phyloP scores from a whole-genome alignment of 2,113 vertebrate genomes.

The Thunnus thynnus region DNA sequence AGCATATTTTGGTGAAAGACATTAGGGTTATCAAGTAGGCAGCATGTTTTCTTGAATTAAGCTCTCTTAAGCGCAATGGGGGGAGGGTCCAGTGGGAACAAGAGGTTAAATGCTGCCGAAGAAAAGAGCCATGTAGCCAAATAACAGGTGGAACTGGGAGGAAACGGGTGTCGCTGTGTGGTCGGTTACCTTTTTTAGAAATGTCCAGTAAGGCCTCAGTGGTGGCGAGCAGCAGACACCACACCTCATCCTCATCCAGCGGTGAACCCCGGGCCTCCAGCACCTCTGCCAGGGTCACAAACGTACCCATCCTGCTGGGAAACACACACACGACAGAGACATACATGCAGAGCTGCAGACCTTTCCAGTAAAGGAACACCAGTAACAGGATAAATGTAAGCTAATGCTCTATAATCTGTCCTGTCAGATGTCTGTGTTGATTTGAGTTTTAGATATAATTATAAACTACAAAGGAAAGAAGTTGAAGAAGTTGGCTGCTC shows the following conservation, averaged over 20 bases:
- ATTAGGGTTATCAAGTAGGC: too few species aligned
- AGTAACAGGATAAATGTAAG: too few species aligned
- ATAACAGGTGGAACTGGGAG: not conserved
- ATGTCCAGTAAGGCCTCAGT: slow-evolving; percentile 86
- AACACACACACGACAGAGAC: not conserved
- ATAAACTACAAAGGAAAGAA: too few species aligned
- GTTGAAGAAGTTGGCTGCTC: too few species aligned
- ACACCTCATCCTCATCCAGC: slow-evolving; percentile 91
- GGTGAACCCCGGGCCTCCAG: slow-evolving; percentile 89
- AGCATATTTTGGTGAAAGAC: not conserved
- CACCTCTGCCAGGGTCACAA: slow-evolving; percentile 90
- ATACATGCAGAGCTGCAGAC: slow-evolving; percentile 1
- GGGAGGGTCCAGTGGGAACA: not conserved
- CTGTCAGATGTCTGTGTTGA: too few species aligned
- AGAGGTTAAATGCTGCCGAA: not conserved
- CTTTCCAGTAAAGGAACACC: too few species aligned
- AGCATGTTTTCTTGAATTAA: too few species aligned
- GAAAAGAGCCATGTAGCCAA: not conserved
- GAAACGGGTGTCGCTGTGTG: not conserved
- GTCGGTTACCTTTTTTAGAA: slow-evolving; percentile 84
- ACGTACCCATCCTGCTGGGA: slow-evolving; percentile 85
- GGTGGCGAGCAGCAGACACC: slow-evolving; percentile 88
- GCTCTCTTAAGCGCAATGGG: not conserved
- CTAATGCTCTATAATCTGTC: too few species aligned
- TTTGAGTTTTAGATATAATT: too few species aligned